Evolutionary conservation across 2,797 vertebrate species (phyloP).

Genomic region (Buceros bicornis): DNA sequence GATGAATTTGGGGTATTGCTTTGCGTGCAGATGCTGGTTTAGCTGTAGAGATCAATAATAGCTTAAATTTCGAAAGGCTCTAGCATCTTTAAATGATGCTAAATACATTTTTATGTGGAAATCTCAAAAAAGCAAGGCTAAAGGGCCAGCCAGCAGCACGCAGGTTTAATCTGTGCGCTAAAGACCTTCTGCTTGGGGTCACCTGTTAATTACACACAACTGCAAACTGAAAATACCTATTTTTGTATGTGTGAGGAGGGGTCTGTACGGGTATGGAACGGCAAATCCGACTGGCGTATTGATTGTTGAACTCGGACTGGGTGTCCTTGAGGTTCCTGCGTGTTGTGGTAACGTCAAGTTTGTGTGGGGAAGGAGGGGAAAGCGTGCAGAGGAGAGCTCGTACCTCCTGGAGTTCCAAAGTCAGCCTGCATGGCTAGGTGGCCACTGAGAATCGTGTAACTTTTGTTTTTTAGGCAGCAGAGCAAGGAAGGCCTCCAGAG

Average conservation of each 20-base stretch:
- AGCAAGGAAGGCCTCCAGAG: slow-evolving; percentile 96
- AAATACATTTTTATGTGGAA: background rate
- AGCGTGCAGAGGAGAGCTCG: rapidly evolving
- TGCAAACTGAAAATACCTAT: background rate
- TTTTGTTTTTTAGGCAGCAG: slow-evolving; percentile 87
- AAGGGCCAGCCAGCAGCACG: background rate
- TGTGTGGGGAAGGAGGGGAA: background rate
- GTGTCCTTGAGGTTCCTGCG: background rate
- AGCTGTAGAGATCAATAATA: background rate
- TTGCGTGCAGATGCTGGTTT: background rate
- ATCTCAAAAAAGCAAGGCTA: background rate
- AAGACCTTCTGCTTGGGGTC: background rate
- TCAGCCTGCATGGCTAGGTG: rapidly evolving
- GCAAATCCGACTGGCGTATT: background rate
- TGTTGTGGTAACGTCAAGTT: background rate
- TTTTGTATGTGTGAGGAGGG: rapidly evolving
- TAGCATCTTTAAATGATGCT: slow-evolving; percentile 19
- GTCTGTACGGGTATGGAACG: background rate
- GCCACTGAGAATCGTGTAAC: background rate
- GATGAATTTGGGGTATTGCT: background rate
- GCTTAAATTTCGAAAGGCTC: slow-evolving; percentile 21
- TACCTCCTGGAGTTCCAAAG: rapidly evolving
- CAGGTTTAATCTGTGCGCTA: background rate
- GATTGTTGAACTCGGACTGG: background rate
- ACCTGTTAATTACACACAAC: background rate